Base-by-base conservation (phyloP, 92 coral and sea anemone species). In the Epizoanthus illoricatus region DNA sequence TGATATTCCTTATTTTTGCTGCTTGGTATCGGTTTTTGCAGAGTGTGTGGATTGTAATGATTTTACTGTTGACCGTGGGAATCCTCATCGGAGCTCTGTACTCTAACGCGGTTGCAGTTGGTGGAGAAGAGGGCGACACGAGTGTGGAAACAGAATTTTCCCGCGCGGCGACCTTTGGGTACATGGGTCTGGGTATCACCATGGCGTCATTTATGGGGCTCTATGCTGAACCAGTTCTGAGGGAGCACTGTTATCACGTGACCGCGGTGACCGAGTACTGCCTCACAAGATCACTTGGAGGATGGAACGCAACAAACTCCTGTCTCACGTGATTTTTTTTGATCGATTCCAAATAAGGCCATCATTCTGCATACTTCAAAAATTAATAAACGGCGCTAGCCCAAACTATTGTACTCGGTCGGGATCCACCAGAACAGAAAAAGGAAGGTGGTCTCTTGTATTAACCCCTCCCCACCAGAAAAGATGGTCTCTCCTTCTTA, bases 21-120 rank as follows among this genome's bases (percentile, higher is more conserved):
- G 86, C 93, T 58, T 86, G 89, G 91, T 84, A 86, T 55, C 88
- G 95, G 33, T 91, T 91, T 56, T 79, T 91, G 18, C 87, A 85
- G 28, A 66, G 61, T 33, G 89, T 89, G 7, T 91, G 95, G 95
- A 59, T 85, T 68, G 90, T 87, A 1, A 21, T 89, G 52, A 17
- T 81, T 6, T 65, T 89, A 2, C 33, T 90, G 40, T 88, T 91
- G 7, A 65, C 66, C 56, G 89, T 84, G 45, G 95, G 95, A 49
- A 55, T 84, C 47, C 40, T 80, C 79, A 88, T 90, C 5, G 95
- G 95, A 43, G 65, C 80, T 28, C 80, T 89, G 70, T 91, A 91
- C 67, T 80, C 85, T 10, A 91, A 91, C 84, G 89, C 92, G 3
- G 89, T 65, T 62, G 86, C 88, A 4, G 80, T 81, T 70, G 89